Evolutionary conservation across 2,113 vertebrate genomes (phyloP).

Genomic region (Atrichornis clamosus): DNA sequence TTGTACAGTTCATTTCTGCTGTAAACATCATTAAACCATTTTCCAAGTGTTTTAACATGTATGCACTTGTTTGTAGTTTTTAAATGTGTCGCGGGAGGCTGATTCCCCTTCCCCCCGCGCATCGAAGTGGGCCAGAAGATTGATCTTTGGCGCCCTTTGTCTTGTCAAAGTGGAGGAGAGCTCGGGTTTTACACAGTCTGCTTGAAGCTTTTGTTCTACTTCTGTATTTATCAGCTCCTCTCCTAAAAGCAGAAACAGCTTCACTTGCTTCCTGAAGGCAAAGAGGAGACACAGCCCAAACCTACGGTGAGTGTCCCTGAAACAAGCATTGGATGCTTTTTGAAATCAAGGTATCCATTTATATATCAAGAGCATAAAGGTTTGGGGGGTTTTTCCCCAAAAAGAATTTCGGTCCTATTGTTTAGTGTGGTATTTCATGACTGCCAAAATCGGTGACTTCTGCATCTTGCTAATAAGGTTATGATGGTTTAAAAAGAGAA

Average conservation of each 20-base stretch:
- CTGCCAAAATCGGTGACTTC: not conserved
- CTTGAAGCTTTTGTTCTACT: not conserved
- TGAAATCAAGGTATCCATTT: not conserved
- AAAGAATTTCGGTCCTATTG: not conserved
- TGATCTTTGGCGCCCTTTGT: not conserved
- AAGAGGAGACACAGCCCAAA: not conserved
- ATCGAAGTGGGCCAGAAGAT: not conserved
- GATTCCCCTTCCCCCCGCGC: not conserved
- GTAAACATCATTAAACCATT: slow-evolving; percentile 99
- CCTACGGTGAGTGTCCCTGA: not conserved
- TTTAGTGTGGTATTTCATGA: not conserved
- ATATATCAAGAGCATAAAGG: not conserved
- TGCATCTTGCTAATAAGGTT: not conserved
- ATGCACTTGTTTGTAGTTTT: slow-evolving; percentile 37
- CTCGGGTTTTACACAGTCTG: too few species aligned
- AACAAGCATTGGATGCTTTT: not conserved
- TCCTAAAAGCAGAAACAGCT: not conserved
- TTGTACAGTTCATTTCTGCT: slow-evolving; percentile 99
- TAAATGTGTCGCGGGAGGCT: not conserved
- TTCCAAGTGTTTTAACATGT: slow-evolving; percentile 97
- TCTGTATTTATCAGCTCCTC: not conserved
- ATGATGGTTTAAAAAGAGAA: not conserved
- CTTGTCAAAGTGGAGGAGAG: not conserved
- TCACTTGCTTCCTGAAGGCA: not conserved
- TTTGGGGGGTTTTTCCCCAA: not conserved